Base-by-base conservation (phyloP, 2,113 vertebrate genomes). In the Conger conger region DNA sequence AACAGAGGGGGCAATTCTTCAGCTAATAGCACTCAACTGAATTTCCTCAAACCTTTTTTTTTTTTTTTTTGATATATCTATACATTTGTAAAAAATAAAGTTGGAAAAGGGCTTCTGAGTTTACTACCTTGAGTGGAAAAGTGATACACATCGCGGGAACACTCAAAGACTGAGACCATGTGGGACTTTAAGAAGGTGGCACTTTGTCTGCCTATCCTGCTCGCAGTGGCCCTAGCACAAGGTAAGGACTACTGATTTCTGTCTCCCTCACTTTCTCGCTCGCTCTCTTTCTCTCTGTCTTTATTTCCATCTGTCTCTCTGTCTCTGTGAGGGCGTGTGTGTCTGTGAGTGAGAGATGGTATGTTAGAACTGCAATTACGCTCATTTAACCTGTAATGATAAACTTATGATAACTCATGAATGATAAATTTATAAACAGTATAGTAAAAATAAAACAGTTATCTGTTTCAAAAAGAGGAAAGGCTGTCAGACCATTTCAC, bases 171-270 rank as follows among this genome's bases (percentile, higher is more conserved):
- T 76, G 91, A 81, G 84, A 90, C 87, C 90, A 96, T 95, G 94
- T 87, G 93, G 94, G 91, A 85, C 91, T 91, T 95, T 88, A 92
- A 76, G 30, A 88, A 90, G 86, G 88, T 90, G 90, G 83, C 87
- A 33, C 83, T 94, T 42, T 83, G 93, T 87, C 87, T 95, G 80
- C 90, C 88, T 83, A 54, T 90, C 54, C 87, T 94, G 86, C 88
- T 90, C 63, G 82, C 88, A 40, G 85, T 87, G 88, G 89, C 89
- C 84, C 82, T 92, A 87, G 91, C 91, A 85, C 94, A 94, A 95
- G 94, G 95, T 96, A 93, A 85, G 94, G 91, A 27, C 80, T 27
- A 30, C 33, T 40, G 11, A 35, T 82, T 82, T 78, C 33, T 78
- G 9, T 73, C 77, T 86, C 68, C 20, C 53, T 6, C 16, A 76